Evolutionary conservation across 2,888 invertebrate species (phyloP), one percentile per base, ranked within the genome.

Genomic region (Hirtodrosophila confusa): DNA sequence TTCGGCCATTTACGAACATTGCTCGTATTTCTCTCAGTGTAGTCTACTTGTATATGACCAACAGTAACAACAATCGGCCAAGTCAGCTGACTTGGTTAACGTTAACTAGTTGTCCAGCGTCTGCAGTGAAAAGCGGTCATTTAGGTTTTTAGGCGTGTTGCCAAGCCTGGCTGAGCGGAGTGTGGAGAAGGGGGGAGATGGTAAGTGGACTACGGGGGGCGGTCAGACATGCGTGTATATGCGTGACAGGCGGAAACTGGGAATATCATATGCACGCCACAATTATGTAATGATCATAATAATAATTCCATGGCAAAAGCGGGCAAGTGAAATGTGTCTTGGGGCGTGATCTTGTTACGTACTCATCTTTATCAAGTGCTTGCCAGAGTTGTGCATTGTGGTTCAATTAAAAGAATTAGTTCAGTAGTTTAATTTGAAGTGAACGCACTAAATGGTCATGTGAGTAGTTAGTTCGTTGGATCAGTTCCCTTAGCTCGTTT

Each of bases 231-330:
- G 77, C 61, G 73, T 62, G 69, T 65, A 71, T 65, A 64, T 75
- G 78, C 88, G 80, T 88, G 84, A 84, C 82, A 84, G 87, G 84
- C 88, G 84, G 87, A 84, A 84, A 84, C 84, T 84, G 69, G 88
- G 69, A 72, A 75, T 88, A 84, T 84, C 71, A 88, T 88, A 83
- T 86, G 84, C 86, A 83, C 86, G 74, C 63, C 65, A 80, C 77
- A 86, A 82, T 82, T 82, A 88, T 86, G 83, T 72, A 82, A 82
- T 78, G 83, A 58, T 56, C 53, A 73, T 51, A 63, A 60, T 74
- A 74, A 68, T 58, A 64, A 58, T 62, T 45, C 67, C 41, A 39
- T n/a, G 65, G 36, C 27, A 45, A 66, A 66, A 43, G 50, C 37
- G 55, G 69, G 57, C 66, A 67, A 54, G 69, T 56, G 54, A 51